phyloP scores from a whole-genome alignment of 2,888 invertebrate species.

The Rutpela maculata region DNA sequence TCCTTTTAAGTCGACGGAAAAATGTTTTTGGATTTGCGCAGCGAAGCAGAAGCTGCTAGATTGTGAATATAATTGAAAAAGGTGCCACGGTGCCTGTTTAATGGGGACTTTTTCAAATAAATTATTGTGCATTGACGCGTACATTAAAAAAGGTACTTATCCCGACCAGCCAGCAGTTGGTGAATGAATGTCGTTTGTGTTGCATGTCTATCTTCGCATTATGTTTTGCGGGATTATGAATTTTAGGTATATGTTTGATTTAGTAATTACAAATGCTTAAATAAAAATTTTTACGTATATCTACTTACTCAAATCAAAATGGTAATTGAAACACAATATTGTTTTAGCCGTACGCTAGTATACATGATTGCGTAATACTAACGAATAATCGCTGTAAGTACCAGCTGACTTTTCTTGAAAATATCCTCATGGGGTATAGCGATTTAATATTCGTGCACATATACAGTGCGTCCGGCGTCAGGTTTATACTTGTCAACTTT shows the following conservation, averaged over 20 bases:
- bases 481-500: no score
- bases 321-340: no score
- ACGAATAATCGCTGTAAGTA: no score
- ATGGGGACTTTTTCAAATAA: constrained; percentile 69
- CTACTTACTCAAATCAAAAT: no score
- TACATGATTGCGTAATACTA: no score
- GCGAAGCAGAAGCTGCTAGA: constrained; percentile 71
- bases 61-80: constrained; percentile 74
- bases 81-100: constrained; percentile 67
- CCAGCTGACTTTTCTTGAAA: no score
- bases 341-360: no score
- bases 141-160: constrained; percentile 56
- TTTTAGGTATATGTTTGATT: constrained; percentile 1
- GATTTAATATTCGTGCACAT: no score
- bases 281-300: neutral
- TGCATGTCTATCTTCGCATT: constrained; percentile 23
- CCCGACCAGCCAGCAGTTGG: constrained; percentile 36
- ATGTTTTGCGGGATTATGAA: constrained; percentile 18
- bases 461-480: no score
- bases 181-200: constrained; percentile 28
- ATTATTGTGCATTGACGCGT: constrained; percentile 71
- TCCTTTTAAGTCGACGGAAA: constrained; percentile 65
- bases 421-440: no score
- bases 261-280: neutral
- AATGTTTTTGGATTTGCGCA: constrained; percentile 69